Conservation (phyloP, 2,113 vertebrate genomes). For the Asarcornis scutulata region DNA sequence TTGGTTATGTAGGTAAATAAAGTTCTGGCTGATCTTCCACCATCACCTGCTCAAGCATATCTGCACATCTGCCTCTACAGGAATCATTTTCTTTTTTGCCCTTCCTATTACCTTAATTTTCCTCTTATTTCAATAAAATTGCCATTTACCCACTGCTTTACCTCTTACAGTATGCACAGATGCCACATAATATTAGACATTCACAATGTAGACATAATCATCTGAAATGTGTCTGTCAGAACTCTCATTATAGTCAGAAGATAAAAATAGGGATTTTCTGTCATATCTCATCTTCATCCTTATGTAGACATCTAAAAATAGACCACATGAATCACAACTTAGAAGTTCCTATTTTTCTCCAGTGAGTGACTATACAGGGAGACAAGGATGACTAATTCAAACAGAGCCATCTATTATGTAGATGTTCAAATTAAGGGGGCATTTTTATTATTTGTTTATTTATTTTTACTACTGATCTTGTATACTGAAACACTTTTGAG, state of each 20-base stretch:
- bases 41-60: constrained; percentile 15
- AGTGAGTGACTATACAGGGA: constrained; percentile 25
- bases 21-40: constrained; percentile 11
- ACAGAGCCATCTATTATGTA: neutral
- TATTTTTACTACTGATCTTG: neutral
- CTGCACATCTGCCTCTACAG: neutral
- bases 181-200: neutral
- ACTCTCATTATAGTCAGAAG: neutral
- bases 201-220: neutral
- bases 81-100: neutral
- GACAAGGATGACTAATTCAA: constrained; percentile 21
- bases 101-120: neutral
- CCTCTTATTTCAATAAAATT: neutral
- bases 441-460: neutral
- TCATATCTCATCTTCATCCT: neutral
- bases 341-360: constrained; percentile 27
- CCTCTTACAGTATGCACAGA: neutral
- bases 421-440: neutral
- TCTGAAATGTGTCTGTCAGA: neutral
- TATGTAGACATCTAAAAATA: constrained; percentile 49
- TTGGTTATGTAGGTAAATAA: neutral
- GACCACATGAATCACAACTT: constrained; percentile 18
- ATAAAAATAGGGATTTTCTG: constrained; percentile 33
- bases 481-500: neutral
- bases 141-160: neutral